Evolutionary conservation across 2,888 invertebrate genomes (phyloP).

Genomic region (Sinhomidia bicolor): DNA sequence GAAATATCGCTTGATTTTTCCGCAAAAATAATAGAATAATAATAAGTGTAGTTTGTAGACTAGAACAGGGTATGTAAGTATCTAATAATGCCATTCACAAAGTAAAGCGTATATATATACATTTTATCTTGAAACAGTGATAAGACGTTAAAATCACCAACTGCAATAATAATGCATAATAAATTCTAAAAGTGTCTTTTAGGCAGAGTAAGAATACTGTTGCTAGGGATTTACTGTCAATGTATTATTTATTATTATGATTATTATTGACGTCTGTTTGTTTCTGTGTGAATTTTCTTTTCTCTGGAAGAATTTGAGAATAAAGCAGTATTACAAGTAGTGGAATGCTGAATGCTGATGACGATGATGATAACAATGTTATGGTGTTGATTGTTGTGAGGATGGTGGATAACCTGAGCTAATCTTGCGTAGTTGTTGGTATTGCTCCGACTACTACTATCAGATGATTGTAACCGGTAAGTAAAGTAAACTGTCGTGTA

Average conservation of each 20-base stretch:
- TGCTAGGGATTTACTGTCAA: background rate
- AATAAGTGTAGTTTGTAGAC: too few species aligned
- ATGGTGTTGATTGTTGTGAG: background rate
- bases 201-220: background rate
- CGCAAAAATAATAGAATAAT: background rate
- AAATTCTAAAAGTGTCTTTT: background rate
- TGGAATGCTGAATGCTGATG: background rate
- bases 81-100: too few species aligned
- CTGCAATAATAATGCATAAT: background rate
- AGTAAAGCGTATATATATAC: too few species aligned
- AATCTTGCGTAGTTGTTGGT: too few species aligned
- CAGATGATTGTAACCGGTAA: slow-evolving; percentile 10
- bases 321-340: background rate
- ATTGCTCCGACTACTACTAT: too few species aligned
- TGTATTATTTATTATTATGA: too few species aligned
- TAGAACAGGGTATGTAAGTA: too few species aligned
- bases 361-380: background rate
- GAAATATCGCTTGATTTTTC: background rate
- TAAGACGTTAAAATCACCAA: too few species aligned
- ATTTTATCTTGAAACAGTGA: background rate
- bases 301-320: background rate
- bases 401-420: background rate
- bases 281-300: too few species aligned
- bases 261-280: too few species aligned
- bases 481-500: slow-evolving; percentile 42